Percentiles rank a stretch among this genome's conserved stretches.
Evolutionary conservation across 2,113 vertebrate genomes (phyloP).

Genomic region (Donacobius atricapilla): DNA sequence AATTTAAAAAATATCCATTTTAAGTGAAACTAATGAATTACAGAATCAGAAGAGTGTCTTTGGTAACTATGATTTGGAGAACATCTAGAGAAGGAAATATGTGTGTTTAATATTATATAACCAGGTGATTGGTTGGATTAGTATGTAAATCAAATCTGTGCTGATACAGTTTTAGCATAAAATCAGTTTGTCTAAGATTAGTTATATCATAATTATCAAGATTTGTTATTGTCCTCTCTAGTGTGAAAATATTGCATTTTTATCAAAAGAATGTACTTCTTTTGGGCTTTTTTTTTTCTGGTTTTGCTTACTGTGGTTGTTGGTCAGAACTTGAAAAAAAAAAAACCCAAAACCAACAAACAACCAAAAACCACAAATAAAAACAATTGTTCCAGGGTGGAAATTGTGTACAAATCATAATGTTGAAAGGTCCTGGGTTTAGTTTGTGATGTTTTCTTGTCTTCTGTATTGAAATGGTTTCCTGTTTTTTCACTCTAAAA

Average conservation of each 20-base stretch:
- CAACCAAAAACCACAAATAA: not conserved
- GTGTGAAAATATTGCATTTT: not conserved
- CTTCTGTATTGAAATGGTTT: not conserved
- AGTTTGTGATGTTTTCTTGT: not conserved
- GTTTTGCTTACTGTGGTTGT: not conserved
- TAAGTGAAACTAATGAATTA: not conserved
- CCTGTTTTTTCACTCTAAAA: not conserved
- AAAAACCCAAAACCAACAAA: too few species aligned
- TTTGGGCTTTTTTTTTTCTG: not conserved
- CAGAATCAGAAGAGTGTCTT: not conserved
- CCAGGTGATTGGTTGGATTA: not conserved
- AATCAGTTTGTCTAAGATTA: not conserved
- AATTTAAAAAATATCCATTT: not conserved
- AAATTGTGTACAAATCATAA: not conserved
- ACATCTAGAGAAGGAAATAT: not conserved
- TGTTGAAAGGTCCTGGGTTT: not conserved
- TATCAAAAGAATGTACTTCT: not conserved
- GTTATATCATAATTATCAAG: not conserved
- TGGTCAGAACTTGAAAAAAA: not conserved
- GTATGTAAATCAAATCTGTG: not conserved
- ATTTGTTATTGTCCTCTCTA: not conserved
- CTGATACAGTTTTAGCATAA: not conserved
- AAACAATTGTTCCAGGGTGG: not conserved
- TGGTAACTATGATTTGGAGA: not conserved
- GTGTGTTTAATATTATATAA: not conserved